These are phyloP conservation scores for Ametastegia equiseti DNA, from an alignment of 2,888 invertebrate genomes.

Conservation along the genomic window DNA sequence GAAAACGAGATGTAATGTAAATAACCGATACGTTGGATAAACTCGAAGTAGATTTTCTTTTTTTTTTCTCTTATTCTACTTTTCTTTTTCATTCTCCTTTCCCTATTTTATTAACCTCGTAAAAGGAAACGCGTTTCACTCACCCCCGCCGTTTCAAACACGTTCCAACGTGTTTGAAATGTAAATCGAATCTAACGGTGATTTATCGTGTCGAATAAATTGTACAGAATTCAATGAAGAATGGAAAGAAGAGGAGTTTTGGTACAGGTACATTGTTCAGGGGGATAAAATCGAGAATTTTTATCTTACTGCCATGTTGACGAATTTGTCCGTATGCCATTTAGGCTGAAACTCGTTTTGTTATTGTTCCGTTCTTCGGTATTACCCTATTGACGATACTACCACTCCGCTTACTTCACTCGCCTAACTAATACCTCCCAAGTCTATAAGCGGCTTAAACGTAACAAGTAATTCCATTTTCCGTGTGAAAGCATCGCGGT, in stretches of 20 bases:
- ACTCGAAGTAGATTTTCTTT: not conserved
- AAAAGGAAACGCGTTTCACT: not conserved
- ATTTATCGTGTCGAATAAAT: slow-evolving; percentile 28
- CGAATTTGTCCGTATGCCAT: no score
- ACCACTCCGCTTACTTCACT: slow-evolving; percentile 25
- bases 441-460: slow-evolving; percentile 44
- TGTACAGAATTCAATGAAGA: not conserved
- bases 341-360: not conserved
- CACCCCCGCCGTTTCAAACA: not conserved
- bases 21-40: not conserved
- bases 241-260: not conserved
- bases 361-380: not conserved
- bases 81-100: not conserved
- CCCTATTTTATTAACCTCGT: not conserved
- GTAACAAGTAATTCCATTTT: slow-evolving; percentile 48
- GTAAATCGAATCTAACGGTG: not conserved
- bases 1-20: not conserved
- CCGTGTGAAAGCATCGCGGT: slow-evolving; percentile 46
- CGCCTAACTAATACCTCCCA: slow-evolving; percentile 12
- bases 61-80: not conserved
- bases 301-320: no score
- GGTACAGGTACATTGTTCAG: no score
- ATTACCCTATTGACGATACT: slow-evolving; percentile 9
- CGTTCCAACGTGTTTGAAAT: not conserved
- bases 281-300: no score